phyloP scores from a whole-genome alignment of 1,140 invertebrate species.

The Sarcophaga bullata region DNA sequence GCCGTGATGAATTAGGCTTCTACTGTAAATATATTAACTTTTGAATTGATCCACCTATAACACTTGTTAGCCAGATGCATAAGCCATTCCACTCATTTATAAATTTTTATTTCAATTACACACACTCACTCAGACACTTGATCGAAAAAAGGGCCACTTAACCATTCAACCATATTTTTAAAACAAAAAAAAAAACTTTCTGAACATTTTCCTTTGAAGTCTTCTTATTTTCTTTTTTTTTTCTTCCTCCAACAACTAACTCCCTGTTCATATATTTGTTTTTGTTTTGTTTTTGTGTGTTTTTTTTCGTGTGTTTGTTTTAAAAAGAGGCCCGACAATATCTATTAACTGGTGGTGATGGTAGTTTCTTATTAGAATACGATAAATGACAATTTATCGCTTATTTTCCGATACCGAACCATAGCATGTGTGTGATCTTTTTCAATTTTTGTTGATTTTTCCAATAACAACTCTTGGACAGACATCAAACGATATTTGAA shows the following conservation, averaged over 20 bases:
- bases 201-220: not conserved
- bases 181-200: not conserved
- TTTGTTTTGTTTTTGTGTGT: not conserved
- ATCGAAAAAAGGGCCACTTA: not conserved
- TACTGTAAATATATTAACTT: too few species aligned
- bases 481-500: constrained; percentile 7
- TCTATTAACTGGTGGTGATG: too few species aligned
- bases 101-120: not conserved
- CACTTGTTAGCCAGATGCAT: too few species aligned
- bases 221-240: not conserved
- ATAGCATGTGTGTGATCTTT: constrained; percentile 13
- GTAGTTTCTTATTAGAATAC: not conserved
- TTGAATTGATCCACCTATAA: too few species aligned
- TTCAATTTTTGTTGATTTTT: not conserved
- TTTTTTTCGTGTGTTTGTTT: not conserved
- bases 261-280: too few species aligned
- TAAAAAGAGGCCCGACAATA: not conserved
- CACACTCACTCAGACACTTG: not conserved
- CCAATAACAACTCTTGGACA: not conserved
- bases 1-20: too few species aligned
- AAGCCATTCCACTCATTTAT: too few species aligned
- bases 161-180: too few species aligned
- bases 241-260: not conserved
- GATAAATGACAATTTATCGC: constrained; percentile 14
- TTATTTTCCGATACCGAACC: not conserved